Evolutionary conservation across 2,888 invertebrate species (phyloP), one percentile per base, ranked within the genome.

Genomic region (Chymomyza fuscimana): DNA sequence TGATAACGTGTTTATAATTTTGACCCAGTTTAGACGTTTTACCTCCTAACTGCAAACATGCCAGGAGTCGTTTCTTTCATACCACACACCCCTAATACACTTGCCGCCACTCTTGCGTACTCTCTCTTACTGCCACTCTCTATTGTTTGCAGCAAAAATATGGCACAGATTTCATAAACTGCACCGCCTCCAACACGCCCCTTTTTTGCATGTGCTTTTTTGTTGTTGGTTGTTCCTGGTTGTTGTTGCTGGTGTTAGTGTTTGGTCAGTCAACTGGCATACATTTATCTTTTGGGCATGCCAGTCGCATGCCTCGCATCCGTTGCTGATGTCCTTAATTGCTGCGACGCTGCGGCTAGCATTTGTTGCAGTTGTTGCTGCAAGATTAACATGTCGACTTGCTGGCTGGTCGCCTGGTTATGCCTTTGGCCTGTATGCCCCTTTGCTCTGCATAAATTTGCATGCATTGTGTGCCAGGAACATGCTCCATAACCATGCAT

Each of bases 1-100:
- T 87, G 87, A 87, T 86, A 87, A 85, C 84, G 87, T 85, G 87
- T 79, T 87, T 85, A 85, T 85, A 85, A 85, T 86, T 85, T 86
- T 85, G 84, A 85, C 84, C 87, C 83, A 85, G 87, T 85, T 85
- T 74, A 32, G n/a, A 10, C 10, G 12, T 46, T 54, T 19, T 19
- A 19, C 16, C 54, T 22, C 15, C 54, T 22, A 54, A 19, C 54
- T 19, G 7, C 16, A 54, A n/a, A 52, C 52, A 15, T 62, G 61
- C 52, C 52, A 52, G 19, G 52, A 52, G 12, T 52, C 32, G 32
- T 32, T 32, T 32, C 32, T 3, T 32, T 0, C 32, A 5, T 7
- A 25, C 25, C 25, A 25, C 32, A 32, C 32, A 5, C 54, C 54
- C 54, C 54, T 10, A 12, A 46, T 12, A 46, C 40, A 12, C 40